phyloP scores from a whole-genome alignment of 2,888 invertebrate species.

The Spodoptera exigua region DNA sequence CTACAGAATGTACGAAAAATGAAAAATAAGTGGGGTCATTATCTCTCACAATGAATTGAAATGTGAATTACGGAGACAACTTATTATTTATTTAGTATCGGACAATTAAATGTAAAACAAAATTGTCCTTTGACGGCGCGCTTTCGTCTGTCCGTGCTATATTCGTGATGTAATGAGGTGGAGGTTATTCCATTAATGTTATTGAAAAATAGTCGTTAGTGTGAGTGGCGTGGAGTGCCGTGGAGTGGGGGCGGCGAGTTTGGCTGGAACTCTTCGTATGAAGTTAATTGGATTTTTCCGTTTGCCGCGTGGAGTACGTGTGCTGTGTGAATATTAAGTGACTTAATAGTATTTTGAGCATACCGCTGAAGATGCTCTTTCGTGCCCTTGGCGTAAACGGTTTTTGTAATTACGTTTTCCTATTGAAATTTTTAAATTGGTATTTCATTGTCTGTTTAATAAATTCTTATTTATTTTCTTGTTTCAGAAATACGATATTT shows the following conservation, averaged over 20 bases:
- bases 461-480: slow-evolving; percentile 4
- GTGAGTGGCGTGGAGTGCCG: slow-evolving; percentile 69
- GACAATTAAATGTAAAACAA: slow-evolving; percentile 57
- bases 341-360: slow-evolving; percentile 76
- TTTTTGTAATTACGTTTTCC: slow-evolving; percentile 32
- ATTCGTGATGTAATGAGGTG: slow-evolving; percentile 65
- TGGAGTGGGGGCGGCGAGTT: slow-evolving; percentile 67
- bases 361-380: slow-evolving; percentile 60
- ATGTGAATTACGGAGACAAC: slow-evolving; percentile 48
- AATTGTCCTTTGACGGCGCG: slow-evolving; percentile 55
- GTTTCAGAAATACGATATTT: slow-evolving; percentile 18
- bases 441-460: not conserved
- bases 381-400: slow-evolving; percentile 28
- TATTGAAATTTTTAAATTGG: slow-evolving; percentile 11
- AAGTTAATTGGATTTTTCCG: slow-evolving; percentile 88
- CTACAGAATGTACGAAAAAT: not conserved
- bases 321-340: slow-evolving; percentile 82
- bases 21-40: not conserved
- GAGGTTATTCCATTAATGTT: slow-evolving; percentile 78
- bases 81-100: slow-evolving; percentile 46
- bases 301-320: slow-evolving; percentile 81
- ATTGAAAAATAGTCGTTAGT: slow-evolving; percentile 82
- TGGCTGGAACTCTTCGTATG: slow-evolving; percentile 79
- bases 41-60: slow-evolving; percentile 18
- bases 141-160: slow-evolving; percentile 54